These are phyloP conservation scores for Rhodinocichla rosea DNA, from an alignment of 2,113 vertebrate species.

Conservation along the genomic window DNA sequence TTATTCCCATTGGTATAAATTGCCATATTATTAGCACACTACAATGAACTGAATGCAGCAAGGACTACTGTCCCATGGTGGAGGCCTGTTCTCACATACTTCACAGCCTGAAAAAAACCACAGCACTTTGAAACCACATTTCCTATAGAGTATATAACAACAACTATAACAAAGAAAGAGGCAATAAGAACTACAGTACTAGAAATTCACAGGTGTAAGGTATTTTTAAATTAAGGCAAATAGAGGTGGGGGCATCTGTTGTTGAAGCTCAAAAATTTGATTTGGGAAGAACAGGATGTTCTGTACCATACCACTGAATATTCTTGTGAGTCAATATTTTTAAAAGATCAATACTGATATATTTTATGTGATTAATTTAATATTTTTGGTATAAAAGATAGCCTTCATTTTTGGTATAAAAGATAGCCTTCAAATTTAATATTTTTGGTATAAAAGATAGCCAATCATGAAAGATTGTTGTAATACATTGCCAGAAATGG, in stretches of 20 bases:
- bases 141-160: neutral
- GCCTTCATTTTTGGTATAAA: no score
- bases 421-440: neutral
- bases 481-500: neutral
- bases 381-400: neutral
- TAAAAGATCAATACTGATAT: neutral
- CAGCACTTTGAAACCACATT: neutral
- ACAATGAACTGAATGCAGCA: neutral
- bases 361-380: neutral
- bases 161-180: neutral
- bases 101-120: neutral
- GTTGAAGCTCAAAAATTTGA: neutral
- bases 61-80: accelerated
- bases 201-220: neutral
- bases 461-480: neutral
- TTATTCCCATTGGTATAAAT: neutral
- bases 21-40: neutral
- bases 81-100: neutral
- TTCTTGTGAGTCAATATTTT: neutral
- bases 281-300: neutral
- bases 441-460: neutral
- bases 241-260: neutral
- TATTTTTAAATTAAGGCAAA: neutral
- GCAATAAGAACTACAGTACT: neutral
- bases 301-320: neutral